phyloP scores from a whole-genome alignment of 2,888 invertebrate genomes.

The Coremacera marginata region DNA sequence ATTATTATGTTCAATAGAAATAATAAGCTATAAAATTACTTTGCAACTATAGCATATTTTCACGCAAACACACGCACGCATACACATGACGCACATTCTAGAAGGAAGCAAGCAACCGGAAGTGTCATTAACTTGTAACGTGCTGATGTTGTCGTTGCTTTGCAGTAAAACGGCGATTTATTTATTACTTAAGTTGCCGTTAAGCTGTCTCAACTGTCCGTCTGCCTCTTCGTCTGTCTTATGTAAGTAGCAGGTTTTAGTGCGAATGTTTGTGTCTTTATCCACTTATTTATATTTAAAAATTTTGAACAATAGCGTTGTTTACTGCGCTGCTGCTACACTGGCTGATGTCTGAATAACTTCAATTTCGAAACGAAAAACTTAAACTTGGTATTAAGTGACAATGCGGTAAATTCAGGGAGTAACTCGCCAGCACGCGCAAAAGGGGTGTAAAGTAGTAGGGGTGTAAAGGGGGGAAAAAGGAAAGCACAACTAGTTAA shows the following conservation, averaged over 20 bases:
- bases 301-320: slow-evolving; percentile 50
- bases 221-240: no score
- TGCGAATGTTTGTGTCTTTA: neutral
- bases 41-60: slow-evolving; percentile 57
- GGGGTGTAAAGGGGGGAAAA: neutral
- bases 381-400: slow-evolving; percentile 20
- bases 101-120: neutral
- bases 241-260: neutral
- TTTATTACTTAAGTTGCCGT: neutral
- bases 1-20: slow-evolving; percentile 40
- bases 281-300: slow-evolving; percentile 54
- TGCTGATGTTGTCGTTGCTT: neutral
- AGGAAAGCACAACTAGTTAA: neutral
- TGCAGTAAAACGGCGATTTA: neutral
- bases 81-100: neutral
- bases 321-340: slow-evolving; percentile 40
- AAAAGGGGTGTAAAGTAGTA: neutral
- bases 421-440: neutral
- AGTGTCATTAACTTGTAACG: slow-evolving; percentile 1
- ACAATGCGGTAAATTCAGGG: neutral
- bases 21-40: slow-evolving; percentile 62
- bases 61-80: slow-evolving; percentile 4
- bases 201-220: neutral
- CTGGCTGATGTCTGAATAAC: slow-evolving; percentile 19
- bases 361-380: slow-evolving; percentile 8